Conservation (phyloP, 1,140 invertebrate genomes). For the Pogonus chalceus region DNA sequence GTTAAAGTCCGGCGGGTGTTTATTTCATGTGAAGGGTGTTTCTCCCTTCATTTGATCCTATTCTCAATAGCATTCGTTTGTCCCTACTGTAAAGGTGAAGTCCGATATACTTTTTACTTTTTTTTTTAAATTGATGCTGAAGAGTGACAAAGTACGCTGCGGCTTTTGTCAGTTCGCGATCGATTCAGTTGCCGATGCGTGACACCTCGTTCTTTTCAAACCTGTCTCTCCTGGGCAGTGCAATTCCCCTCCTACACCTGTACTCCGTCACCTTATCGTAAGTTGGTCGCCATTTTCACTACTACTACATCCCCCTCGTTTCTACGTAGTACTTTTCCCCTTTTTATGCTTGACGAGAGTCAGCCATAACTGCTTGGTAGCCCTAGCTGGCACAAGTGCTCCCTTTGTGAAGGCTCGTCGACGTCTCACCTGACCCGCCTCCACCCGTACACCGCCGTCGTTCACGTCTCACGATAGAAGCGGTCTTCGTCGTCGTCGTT, state of each 20-base stretch:
- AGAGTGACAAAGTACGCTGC: too few relatives aligned
- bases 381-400: not conserved
- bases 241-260: not conserved
- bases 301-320: not conserved
- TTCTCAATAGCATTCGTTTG: too few relatives aligned
- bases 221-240: not conserved
- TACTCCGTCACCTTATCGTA: not conserved
- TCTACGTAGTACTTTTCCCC: not conserved
- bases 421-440: slow-evolving; percentile 3
- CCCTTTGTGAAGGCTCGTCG: not conserved
- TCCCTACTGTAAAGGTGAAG: too few relatives aligned
- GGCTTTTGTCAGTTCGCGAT: slow-evolving; percentile 3
- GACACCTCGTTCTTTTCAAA: slow-evolving; percentile 5
- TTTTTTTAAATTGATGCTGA: too few relatives aligned
- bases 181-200: slow-evolving; percentile 1
- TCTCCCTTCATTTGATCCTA: too few relatives aligned
- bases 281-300: not conserved
- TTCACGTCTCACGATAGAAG: not conserved
- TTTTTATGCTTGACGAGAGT: slow-evolving; percentile 1
- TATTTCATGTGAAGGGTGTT: too few relatives aligned
- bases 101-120: too few relatives aligned
- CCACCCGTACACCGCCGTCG: not conserved
- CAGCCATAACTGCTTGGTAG: not conserved
- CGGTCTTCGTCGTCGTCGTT: not conserved
- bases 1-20: not conserved